phyloP scores from a whole-genome alignment of 2,113 vertebrate genomes.

The Ginglymostoma cirratum region DNA sequence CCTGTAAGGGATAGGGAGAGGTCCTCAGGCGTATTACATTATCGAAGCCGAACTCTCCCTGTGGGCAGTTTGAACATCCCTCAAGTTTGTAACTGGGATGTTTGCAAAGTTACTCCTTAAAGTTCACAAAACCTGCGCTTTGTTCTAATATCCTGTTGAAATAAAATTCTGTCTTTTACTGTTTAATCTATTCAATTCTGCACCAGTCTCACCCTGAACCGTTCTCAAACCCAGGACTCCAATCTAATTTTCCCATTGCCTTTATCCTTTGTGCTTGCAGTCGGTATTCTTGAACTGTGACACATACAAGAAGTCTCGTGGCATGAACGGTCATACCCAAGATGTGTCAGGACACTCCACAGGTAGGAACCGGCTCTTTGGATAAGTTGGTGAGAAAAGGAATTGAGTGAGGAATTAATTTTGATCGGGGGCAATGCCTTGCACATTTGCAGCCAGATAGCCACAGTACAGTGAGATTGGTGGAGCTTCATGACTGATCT shows the following conservation, averaged over 20 bases:
- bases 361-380: neutral
- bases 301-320: neutral
- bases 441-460: neutral
- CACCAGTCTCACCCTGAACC: no score
- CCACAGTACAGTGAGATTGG: neutral
- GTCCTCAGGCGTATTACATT: no score
- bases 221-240: neutral
- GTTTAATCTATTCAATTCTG: neutral
- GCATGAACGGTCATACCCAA: neutral
- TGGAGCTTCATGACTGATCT: neutral
- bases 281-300: constrained; percentile 9
- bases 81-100: no score
- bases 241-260: neutral
- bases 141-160: neutral
- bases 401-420: neutral
- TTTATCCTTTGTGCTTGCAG: neutral
- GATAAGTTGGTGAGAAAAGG: no score
- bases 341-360: neutral
- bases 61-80: no score
- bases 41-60: no score
- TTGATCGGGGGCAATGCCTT: neutral
- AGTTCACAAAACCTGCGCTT: neutral
- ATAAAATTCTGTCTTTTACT: neutral
- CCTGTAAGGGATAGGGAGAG: no score
- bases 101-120: no score